Evolutionary conservation across 2,888 invertebrate species (phyloP).

Genomic region (Ennomos fuscantarius): DNA sequence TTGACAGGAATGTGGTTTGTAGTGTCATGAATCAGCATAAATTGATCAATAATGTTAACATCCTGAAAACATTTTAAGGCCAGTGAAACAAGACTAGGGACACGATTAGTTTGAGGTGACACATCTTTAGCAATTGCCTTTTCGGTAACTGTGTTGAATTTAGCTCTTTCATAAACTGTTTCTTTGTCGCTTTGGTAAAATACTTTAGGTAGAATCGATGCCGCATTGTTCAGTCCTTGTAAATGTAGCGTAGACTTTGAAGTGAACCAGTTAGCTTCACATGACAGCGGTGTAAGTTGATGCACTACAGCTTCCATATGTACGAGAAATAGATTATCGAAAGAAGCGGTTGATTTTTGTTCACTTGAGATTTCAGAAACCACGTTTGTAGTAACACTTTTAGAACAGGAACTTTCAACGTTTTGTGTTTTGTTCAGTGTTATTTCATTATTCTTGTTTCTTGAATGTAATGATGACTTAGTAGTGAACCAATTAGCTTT

Average conservation of each 20-base stretch:
- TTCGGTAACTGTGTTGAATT: neutral
- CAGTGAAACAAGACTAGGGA: constrained; percentile 25
- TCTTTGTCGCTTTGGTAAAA: neutral
- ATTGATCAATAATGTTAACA: constrained; percentile 8
- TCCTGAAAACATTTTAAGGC: constrained; percentile 23
- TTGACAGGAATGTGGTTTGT: constrained; percentile 1
- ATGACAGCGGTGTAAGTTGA: too few relatives aligned
- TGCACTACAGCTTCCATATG: too few relatives aligned
- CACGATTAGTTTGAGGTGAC: constrained; percentile 1
- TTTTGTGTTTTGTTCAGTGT: too few relatives aligned
- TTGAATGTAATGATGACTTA: too few relatives aligned
- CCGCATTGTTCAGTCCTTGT: neutral
- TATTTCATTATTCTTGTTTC: too few relatives aligned
- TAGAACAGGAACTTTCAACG: too few relatives aligned
- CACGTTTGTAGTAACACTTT: too few relatives aligned
- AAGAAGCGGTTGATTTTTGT: too few relatives aligned
- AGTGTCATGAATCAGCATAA: neutral
- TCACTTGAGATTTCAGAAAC: too few relatives aligned
- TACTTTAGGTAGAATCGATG: neutral
- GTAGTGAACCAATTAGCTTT: too few relatives aligned
- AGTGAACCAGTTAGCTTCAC: too few relatives aligned
- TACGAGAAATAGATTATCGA: too few relatives aligned
- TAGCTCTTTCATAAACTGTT: neutral
- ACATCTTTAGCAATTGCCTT: neutral
- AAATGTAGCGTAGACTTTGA: constrained; percentile 1